Evolutionary conservation across 2,113 vertebrate species (phyloP).

Genomic region (Orycteropus afer): DNA sequence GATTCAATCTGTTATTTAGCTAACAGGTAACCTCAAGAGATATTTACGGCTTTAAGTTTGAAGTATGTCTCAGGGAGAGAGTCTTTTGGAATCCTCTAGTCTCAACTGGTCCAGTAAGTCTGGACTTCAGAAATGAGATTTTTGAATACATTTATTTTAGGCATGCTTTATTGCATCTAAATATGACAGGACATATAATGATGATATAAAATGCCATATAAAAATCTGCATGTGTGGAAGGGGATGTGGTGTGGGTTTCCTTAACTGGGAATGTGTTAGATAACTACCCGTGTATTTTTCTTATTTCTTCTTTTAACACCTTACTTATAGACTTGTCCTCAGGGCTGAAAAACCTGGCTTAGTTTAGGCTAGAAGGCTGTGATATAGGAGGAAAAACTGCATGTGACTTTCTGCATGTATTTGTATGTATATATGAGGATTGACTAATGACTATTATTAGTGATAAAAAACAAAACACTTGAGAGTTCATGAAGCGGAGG

Average conservation of each 20-base stretch:
- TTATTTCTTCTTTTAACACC: constrained; percentile 28
- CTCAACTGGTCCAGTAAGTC: background rate
- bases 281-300: constrained; percentile 38
- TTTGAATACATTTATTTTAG: constrained; percentile 50
- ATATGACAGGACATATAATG: background rate
- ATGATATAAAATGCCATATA: background rate
- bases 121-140: background rate
- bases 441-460: constrained; percentile 53
- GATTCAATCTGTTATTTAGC: background rate
- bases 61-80: background rate
- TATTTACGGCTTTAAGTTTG: background rate
- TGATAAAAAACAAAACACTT: constrained; percentile 29
- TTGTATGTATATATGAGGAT: constrained; percentile 40
- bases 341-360: constrained; percentile 52
- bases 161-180: background rate
- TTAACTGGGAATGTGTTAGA: constrained; percentile 2
- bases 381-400: constrained; percentile 48
- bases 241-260: background rate
- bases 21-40: background rate
- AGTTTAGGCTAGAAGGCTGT: constrained; percentile 51
- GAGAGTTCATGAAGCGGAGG: constrained; percentile 24
- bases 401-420: constrained; percentile 34
- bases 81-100: background rate
- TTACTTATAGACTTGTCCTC: constrained; percentile 43
- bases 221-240: background rate